Base-by-base conservation (phyloP, 1,140 invertebrate species). In the Parapsyche elsis region DNA sequence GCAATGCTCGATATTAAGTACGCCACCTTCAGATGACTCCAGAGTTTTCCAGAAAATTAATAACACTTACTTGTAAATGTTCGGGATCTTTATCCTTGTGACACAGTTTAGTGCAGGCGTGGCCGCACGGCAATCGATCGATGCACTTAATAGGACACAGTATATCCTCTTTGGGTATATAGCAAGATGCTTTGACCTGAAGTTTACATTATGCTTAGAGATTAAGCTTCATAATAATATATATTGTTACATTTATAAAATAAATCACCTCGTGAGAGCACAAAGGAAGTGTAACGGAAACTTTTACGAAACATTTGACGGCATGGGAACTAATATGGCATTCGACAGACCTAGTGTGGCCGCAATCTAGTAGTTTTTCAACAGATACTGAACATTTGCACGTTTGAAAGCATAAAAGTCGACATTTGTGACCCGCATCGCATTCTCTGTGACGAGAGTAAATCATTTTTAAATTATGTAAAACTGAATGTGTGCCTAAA, bases 81-180 rank as follows among this genome's bases (percentile, higher is more conserved):
- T 90, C 86, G 0, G 90, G 90, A 84, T 91, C 90, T 12, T 85
- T 78, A 0, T 81, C 82, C 12, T 88, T 86, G 82, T 91, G 90
- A 80, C 90, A 91, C 0, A 73, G 83, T 14, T 78, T 81, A 5
- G 21, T 38, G 81, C 90, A 91, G 2, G 84, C 84, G 81, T 91
- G 90, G 0, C 90, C 90, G 84, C 90, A 91, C n/a, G 87, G 85
- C 9, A 91, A 83, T 5, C 88, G 85, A 30, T 84, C 84, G 67
- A 85, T 84, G 81, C 90, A 91, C 0, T 85, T 85, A 21, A 82
- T 71, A 4, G 84, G 77, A 84, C 90, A 91, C 23, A 16, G 0
- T 9, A 78, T 38, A 21, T 78, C 5, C 9, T 67, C 24, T 70
- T 67, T 78, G 0, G 38, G 10, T 12, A 14, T 53, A 12, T 14